Evolutionary conservation across 2,797 vertebrate species (phyloP), one percentile per base, ranked within the genome.

Genomic region (Helicolenus hilgendorfi): DNA sequence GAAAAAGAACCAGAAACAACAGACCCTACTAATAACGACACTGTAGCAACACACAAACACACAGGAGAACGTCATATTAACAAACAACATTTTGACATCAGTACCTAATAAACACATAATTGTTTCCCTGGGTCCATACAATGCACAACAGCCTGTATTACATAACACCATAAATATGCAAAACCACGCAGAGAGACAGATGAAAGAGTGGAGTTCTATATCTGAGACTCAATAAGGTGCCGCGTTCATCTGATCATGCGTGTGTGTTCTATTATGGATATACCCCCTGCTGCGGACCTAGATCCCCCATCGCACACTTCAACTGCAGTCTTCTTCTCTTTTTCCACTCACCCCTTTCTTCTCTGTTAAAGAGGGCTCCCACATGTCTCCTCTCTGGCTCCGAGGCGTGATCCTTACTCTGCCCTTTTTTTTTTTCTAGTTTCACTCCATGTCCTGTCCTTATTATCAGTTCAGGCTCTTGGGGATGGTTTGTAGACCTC

Each of bases 241-340:
- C 14, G 1, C 26, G 64, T 76, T 87, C 76, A 87, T 95, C 85
- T 94, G 85, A 94, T 96, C 84, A 70, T 79, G 60, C 70, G 84
- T 55, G 20, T 91, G 84, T 92, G 87, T 94, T 97, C 90, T 88
- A 91, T 96, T 93, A 94, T 95, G 79, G 88, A 96, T 95, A 88
- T 56, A 73, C 89, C 80, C 84, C 94, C 90, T 84, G 92, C 92
- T 89, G 94, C 64, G 86, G 79, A 79, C 72, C 73, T 33, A 86
- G 79, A 89, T 94, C 91, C 84, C 79, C 85, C 84, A 79, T 35
- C 29, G 38, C 87, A 71, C 63, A 69, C 80, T 77, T 94, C 89
- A 79, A 70, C 85, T 81, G 68, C 27, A 68, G 41, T 79, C 67
- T 27, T 56, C 20, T 75, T 33, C 29, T 73, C 35, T 29, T 77